Evolutionary conservation across 1,140 invertebrate genomes (phyloP).

Genomic region (Ceratosolen solmsi): DNA sequence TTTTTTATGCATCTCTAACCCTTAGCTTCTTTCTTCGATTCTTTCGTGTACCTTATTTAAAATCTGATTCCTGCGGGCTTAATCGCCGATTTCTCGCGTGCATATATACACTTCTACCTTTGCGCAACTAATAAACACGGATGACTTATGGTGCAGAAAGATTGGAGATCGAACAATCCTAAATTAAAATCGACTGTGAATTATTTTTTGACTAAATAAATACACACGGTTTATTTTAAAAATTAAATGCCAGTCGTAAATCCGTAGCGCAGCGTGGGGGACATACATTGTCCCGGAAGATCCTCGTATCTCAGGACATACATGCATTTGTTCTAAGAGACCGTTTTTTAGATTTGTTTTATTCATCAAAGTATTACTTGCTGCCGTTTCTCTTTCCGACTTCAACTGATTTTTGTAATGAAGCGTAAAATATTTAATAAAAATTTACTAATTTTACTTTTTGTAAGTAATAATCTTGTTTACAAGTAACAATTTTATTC

Average conservation of each 20-base stretch:
- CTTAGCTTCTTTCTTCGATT: too few species aligned
- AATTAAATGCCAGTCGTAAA: constrained; percentile 50
- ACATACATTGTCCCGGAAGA: constrained; percentile 6
- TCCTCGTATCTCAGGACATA: neutral
- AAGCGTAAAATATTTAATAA: neutral
- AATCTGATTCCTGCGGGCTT: constrained; percentile 41
- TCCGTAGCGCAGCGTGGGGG: neutral
- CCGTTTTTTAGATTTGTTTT: neutral
- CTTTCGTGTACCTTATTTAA: constrained; percentile 16
- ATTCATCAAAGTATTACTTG: too few species aligned
- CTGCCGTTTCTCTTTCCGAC: neutral
- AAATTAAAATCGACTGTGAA: constrained; percentile 49
- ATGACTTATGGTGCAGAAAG: constrained; percentile 37
- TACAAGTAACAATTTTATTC: too few species aligned
- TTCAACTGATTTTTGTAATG: neutral
- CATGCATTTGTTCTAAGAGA: neutral
- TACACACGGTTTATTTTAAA: constrained; percentile 45
- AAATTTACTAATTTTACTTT: too few species aligned
- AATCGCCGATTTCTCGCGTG: constrained; percentile 30
- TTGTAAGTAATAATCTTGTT: too few species aligned
- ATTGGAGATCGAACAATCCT: constrained; percentile 30
- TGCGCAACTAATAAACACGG: constrained; percentile 38
- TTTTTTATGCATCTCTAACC: constrained; percentile 44
- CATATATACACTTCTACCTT: neutral
- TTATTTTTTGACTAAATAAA: constrained; percentile 49